A percentile compares a stretch with the other conserved stretches of the same genome.
These are phyloP conservation scores for Phenganax marumi DNA, from an alignment of 92 coral and sea anemone genomes.

Conservation along the genomic window DNA sequence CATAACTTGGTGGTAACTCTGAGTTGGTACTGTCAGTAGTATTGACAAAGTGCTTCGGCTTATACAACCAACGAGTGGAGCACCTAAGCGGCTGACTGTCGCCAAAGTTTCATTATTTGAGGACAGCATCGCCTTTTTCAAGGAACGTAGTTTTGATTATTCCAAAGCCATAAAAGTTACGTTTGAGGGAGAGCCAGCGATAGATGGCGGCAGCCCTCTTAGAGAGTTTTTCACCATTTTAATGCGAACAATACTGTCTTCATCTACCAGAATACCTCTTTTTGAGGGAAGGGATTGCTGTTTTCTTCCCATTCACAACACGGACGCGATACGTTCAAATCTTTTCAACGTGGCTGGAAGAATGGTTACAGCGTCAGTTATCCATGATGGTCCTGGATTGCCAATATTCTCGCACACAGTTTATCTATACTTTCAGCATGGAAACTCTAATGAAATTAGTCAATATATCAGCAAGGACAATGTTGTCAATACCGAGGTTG, in stretches of 20 bases:
- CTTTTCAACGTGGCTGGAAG: slow-evolving; percentile 8
- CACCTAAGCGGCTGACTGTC: no score
- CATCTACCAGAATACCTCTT: not conserved
- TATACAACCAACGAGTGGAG: no score
- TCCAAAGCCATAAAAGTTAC: not conserved
- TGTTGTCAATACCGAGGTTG: not conserved
- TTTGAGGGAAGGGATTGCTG: not conserved
- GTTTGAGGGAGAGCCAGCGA: slow-evolving; percentile 18
- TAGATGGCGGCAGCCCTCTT: slow-evolving; percentile 14
- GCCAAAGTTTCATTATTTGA: no score
- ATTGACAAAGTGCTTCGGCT: no score
- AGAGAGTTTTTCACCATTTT: slow-evolving; percentile 7
- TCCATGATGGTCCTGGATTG: slow-evolving; percentile 6
- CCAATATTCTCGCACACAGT: not conserved
- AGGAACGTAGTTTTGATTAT: not conserved
- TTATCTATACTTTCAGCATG: not conserved
- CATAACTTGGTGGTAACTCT: no score
- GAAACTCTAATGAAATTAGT: not conserved
- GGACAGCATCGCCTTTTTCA: not conserved
- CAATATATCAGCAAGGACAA: not conserved
- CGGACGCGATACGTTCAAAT: slow-evolving; percentile 7
- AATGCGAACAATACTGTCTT: not conserved
- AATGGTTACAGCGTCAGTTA: not conserved
- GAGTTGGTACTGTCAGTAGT: no score
- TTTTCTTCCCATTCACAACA: slow-evolving; percentile 14